Evolutionary conservation across 2,797 vertebrate species (phyloP).

Genomic region (Trachops cirrhosus): DNA sequence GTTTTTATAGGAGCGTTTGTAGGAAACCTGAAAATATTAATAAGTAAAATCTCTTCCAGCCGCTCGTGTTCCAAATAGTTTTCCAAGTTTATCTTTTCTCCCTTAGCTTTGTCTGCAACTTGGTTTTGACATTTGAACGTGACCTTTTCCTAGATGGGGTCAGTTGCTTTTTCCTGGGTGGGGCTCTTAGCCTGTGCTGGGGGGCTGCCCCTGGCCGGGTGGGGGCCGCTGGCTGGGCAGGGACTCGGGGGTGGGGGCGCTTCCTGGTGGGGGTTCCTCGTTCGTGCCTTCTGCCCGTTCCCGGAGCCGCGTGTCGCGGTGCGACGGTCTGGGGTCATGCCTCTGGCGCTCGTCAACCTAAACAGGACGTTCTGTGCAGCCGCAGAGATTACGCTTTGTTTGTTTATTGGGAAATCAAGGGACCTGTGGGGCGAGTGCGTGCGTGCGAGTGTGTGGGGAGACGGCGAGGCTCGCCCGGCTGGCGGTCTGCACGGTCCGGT

Average conservation of each 20-base stretch:
- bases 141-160: fast-evolving
- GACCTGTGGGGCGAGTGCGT: background rate
- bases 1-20: fast-evolving
- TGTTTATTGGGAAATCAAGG: slow-evolving; percentile 17
- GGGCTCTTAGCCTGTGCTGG: fast-evolving
- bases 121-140: fast-evolving
- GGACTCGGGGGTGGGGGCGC: background rate
- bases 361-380: slow-evolving; percentile 44
- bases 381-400: slow-evolving; percentile 30
- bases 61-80: fast-evolving
- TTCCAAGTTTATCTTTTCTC: background rate
- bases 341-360: background rate
- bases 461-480: background rate
- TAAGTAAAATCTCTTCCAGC: fast-evolving
- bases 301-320: background rate
- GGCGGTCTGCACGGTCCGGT: background rate
- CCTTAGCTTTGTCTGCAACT: background rate
- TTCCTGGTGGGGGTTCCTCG: background rate
- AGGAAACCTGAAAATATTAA: fast-evolving
- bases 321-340: background rate
- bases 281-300: background rate
- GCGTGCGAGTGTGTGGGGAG: background rate
- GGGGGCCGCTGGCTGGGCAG: background rate
- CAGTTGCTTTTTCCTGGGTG: too few species aligned
- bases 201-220: background rate